Conservation (phyloP, 2,797 vertebrate species). For the Nyctibius grandis region DNA sequence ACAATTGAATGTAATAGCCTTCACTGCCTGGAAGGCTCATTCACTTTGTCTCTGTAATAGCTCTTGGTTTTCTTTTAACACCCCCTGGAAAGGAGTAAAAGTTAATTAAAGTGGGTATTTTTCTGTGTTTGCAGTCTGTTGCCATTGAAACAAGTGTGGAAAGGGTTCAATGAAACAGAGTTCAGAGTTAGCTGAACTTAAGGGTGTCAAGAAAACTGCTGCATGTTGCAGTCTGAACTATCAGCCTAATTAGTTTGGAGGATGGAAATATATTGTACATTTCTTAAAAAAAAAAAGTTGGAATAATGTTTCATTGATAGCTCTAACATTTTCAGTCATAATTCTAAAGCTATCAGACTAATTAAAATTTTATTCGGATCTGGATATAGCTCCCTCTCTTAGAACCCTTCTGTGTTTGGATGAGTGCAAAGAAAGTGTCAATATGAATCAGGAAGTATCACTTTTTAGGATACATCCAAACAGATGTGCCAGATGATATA, state of each 20-base stretch:
- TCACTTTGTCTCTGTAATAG: conserved; percentile 31
- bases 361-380: not conserved
- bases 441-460: not conserved
- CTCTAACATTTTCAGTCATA: not conserved
- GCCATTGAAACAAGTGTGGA: conserved; percentile 13
- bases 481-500: not conserved
- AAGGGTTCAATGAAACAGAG: not conserved
- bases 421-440: not conserved
- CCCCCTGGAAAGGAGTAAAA: conserved; percentile 55
- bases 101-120: conserved; percentile 61
- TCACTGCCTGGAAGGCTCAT: conserved; percentile 12
- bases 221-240: not conserved
- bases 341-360: not conserved
- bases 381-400: not conserved
- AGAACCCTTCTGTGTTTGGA: not conserved
- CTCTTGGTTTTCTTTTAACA: conserved; percentile 47
- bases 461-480: not conserved
- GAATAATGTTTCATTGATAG: not conserved
- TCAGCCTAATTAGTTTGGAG: not conserved
- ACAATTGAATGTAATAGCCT: conserved; percentile 31
- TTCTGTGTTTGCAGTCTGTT: conserved; percentile 34
- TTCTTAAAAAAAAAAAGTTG: not conserved
- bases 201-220: not conserved
- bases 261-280: not conserved
- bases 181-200: not conserved